Evolutionary conservation across 2,888 invertebrate species (phyloP), one percentile per base, ranked within the genome.

Genomic region (Lasioglossum villosulum): DNA sequence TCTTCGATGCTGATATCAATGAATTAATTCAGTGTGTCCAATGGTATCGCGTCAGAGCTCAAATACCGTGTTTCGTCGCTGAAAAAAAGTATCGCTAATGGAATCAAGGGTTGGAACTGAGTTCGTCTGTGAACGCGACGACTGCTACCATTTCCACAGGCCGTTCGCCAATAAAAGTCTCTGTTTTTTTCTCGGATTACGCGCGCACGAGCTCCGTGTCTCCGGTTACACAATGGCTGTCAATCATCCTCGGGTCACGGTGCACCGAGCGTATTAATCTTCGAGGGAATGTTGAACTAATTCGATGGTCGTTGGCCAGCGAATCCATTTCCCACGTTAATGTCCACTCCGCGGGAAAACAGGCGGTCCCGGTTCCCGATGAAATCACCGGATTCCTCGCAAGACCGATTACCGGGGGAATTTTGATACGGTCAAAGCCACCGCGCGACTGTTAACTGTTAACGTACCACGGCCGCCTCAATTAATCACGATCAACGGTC

Each of bases 401-500:
- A 72, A 75, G 72, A 45, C 27, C 19, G 66, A 81, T 71, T 59
- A 76, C 52, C 56, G 30, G 37, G 30, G 52, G 56, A 63, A 76
- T 70, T 70, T 76, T 76, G 80, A 71, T 71, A 76, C 39, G 56
- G 48, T 72, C 81, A 63, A 72, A 72, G 71, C 72, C 19, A n/a
- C 37, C 52, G 19, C 63, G 12, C 71, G 23, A 75, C 84, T 73
- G 76, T 80, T 73, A 71, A 77, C 76, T 72, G 66, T 68, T 68
- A 37, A 37, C 75, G 77, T 85, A 59, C 66, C 59, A 63, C 80
- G 76, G 77, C 84, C 63, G 80, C 37, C 10, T 34, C 42, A 52
- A 80, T 85, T 48, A 56, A 76, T 37, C 63, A 63, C 30, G 63
- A 27, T 52, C 71, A 66, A n/a, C 30, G 34, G 34, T 10, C 23